These are phyloP conservation scores for Hycleus phaleratus DNA, from an alignment of 1,140 invertebrate genomes.

Conservation along the genomic window DNA sequence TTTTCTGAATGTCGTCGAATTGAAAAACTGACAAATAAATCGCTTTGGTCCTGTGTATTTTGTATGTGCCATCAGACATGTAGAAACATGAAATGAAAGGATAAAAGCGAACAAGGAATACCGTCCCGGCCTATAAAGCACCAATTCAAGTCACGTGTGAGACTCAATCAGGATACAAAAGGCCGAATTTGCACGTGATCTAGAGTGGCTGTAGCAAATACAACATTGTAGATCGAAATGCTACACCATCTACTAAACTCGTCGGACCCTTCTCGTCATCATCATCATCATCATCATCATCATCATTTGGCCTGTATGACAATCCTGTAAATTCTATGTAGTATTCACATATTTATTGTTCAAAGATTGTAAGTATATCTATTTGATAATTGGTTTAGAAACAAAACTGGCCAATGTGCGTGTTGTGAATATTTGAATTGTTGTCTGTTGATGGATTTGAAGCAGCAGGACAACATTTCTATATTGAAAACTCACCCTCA, in stretches of 20 bases:
- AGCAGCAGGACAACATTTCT: too few species aligned
- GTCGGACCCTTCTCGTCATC: too few species aligned
- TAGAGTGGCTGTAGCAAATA: conserved; percentile 26
- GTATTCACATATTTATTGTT: conserved; percentile 22
- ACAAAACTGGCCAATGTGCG: conserved; percentile 8
- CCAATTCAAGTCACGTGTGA: conserved; percentile 34
- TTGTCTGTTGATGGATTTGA: too few species aligned
- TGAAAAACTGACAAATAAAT: too few species aligned
- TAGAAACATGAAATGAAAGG: conserved; percentile 2
- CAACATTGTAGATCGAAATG: conserved; percentile 10
- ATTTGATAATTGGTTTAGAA: conserved; percentile 18
- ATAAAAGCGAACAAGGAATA: conserved; percentile 3
- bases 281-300: background rate
- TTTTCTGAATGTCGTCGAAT: too few species aligned
- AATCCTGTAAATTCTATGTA: conserved; percentile 8
- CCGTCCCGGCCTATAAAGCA: conserved; percentile 3
- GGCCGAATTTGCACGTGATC: conserved; percentile 35
- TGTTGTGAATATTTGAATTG: conserved; percentile 6
- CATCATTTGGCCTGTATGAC: conserved; percentile 6
- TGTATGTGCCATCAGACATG: background rate
- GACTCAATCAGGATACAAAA: conserved; percentile 35
- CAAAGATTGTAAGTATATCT: conserved; percentile 17
- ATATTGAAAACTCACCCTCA: too few species aligned
- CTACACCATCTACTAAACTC: background rate
- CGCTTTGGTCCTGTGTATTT: too few species aligned